Percentiles rank a stretch among this genome's conserved stretches.
Evolutionary conservation across 2,113 vertebrate genomes (phyloP).

Genomic region (Toxotes chatareus): DNA sequence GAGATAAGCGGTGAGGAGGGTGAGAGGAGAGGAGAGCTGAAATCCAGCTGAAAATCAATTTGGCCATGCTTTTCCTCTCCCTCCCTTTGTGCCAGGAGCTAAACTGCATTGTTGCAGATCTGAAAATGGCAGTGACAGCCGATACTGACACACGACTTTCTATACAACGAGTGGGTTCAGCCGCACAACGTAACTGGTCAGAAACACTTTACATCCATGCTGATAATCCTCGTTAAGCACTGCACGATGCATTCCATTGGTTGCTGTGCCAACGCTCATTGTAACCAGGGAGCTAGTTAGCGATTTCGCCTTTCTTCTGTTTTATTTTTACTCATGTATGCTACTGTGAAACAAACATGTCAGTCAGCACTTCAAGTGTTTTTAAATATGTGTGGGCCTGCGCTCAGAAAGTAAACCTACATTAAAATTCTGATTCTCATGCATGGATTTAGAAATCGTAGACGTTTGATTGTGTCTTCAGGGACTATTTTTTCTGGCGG

Average conservation of each 20-base stretch:
- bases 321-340: conserved; percentile 13
- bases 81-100: conserved; percentile 43
- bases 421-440: conserved; percentile 15
- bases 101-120: conserved; percentile 48
- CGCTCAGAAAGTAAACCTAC: not conserved
- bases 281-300: conserved; percentile 27
- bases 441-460: not conserved
- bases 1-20: conserved; percentile 34
- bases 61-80: conserved; percentile 25
- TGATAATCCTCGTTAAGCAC: conserved; percentile 36
- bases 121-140: conserved; percentile 48
- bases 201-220: conserved; percentile 6
- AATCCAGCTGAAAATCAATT: conserved; percentile 75
- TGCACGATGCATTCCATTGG: not conserved
- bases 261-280: conserved; percentile 26
- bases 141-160: conserved; percentile 19
- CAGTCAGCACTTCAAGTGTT: not conserved
- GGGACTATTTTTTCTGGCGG: conserved; percentile 50
- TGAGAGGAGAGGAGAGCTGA: conserved; percentile 35
- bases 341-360: not conserved
- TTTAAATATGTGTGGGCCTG: not conserved
- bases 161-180: not conserved
- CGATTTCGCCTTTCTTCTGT: not conserved
- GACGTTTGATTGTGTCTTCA: conserved; percentile 33
- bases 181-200: conserved; percentile 29